These are phyloP conservation scores for Ormyrus labotus DNA, from an alignment of 2,888 invertebrate species.

Conservation along the genomic window DNA sequence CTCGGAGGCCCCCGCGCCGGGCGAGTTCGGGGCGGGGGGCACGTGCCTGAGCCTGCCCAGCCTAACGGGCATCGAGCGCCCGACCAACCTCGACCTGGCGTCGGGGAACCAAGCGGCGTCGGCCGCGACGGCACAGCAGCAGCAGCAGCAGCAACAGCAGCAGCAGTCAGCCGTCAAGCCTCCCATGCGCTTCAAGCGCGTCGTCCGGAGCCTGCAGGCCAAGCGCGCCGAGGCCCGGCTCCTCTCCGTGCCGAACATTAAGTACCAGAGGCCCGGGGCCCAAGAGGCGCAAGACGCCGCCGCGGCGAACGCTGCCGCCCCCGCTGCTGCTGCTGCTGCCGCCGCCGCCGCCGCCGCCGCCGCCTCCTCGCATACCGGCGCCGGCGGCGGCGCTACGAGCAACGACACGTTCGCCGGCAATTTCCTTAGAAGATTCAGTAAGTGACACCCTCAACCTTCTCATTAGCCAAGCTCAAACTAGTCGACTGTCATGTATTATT, in stretches of 20 bases:
- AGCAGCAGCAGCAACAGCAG: conserved; percentile 48
- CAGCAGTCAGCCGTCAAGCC: conserved; percentile 60
- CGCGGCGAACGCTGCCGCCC: conserved; percentile 56
- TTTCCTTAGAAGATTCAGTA: conserved; percentile 92
- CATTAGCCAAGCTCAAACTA: conserved; percentile 60
- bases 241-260: conserved; percentile 87
- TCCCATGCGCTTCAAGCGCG: conserved; percentile 64
- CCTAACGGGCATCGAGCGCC: conserved; percentile 44
- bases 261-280: conserved; percentile 75
- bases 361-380: too few species aligned
- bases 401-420: conserved; percentile 78
- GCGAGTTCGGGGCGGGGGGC: conserved; percentile 1
- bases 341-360: too few species aligned
- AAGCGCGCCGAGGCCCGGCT: conserved; percentile 81
- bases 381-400: conserved; percentile 1
- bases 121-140: neutral
- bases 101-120: conserved; percentile 55
- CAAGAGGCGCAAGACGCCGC: conserved; percentile 74
- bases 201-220: conserved; percentile 63
- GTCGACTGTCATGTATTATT: conserved; percentile 61
- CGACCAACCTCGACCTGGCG: conserved; percentile 62
- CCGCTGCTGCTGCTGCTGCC: too few species aligned
- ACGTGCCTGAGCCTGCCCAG: conserved; percentile 17
- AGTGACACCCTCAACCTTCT: conserved; percentile 78
- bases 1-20: conserved; percentile 23